Conservation (phyloP, 2,888 invertebrate genomes). For the Linyphia triangularis region DNA sequence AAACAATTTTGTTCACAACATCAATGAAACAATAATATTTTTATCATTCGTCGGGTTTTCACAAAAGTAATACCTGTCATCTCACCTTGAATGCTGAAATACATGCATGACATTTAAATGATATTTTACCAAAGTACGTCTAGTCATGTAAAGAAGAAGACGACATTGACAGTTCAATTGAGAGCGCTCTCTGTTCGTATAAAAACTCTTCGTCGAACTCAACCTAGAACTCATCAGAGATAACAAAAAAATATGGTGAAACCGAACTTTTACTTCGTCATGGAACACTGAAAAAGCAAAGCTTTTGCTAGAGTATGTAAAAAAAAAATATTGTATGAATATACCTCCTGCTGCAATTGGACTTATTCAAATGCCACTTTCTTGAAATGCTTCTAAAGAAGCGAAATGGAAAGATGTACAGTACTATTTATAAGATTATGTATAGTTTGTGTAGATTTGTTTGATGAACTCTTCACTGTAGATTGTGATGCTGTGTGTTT, state of each 20-base stretch:
- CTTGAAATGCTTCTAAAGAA: constrained; percentile 26
- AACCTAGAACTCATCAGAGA: background rate
- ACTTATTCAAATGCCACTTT: constrained; percentile 26
- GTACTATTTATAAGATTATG: constrained; percentile 68
- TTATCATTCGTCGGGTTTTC: too few species aligned
- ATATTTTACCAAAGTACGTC: constrained; percentile 4
- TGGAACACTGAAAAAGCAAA: constrained; percentile 12
- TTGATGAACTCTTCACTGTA: constrained; percentile 58
- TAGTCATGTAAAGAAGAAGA: constrained; percentile 7
- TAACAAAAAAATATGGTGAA: background rate
- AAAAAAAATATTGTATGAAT: constrained; percentile 20
- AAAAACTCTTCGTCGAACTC: background rate
- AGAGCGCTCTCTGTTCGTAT: constrained; percentile 18
- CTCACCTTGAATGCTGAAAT: too few species aligned
- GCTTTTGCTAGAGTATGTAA: constrained; percentile 22
- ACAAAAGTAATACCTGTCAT: too few species aligned
- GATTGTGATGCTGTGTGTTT: constrained; percentile 60
- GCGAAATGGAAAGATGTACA: constrained; percentile 41
- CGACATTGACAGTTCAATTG: background rate
- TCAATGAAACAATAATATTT: too few species aligned
- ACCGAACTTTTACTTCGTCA: constrained; percentile 1
- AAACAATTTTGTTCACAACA: too few species aligned
- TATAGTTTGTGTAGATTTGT: constrained; percentile 71
- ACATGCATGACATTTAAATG: background rate
- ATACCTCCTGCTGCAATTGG: background rate